A percentile compares a stretch with the other conserved stretches of the same genome.
Conservation (phyloP, 2,888 invertebrate genomes). For the Melieria omissa region DNA sequence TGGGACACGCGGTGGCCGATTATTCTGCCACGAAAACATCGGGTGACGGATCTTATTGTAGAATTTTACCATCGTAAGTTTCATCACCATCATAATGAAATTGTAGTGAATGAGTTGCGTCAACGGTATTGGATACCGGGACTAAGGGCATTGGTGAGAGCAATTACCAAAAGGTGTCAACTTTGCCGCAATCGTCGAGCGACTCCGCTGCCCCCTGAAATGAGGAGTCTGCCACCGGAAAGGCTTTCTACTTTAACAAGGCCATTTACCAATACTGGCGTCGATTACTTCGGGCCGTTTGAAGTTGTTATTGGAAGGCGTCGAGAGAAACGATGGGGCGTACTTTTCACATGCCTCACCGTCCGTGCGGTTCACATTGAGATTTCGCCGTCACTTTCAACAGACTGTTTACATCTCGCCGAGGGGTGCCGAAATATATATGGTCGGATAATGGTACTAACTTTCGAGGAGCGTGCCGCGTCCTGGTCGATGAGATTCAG, state of each 20-base stretch:
- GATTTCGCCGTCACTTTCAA: conserved; percentile 17
- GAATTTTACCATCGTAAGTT: not conserved
- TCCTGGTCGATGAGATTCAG: conserved; percentile 8
- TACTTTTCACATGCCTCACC: conserved; percentile 10
- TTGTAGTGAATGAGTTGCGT: not conserved
- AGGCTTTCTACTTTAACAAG: not conserved
- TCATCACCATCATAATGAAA: conserved; percentile 8
- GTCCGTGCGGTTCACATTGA: conserved; percentile 34
- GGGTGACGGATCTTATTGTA: not conserved
- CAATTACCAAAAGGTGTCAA: not conserved
- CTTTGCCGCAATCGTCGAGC: not conserved
- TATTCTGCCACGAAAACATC: too few relatives aligned
- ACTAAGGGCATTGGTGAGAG: not conserved
- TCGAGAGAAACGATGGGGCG: not conserved
- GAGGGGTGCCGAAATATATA: conserved; percentile 26
- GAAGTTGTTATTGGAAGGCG: not conserved
- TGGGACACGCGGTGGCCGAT: not conserved
- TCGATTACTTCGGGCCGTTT: conserved; percentile 2
- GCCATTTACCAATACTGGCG: not conserved
- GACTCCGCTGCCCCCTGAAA: not conserved
- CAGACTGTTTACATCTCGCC: conserved; percentile 34
- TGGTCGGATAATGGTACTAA: conserved; percentile 10
- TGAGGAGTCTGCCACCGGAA: not conserved
- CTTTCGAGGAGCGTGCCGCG: not conserved
- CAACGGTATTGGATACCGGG: conserved; percentile 1